Evolutionary conservation across 2,888 invertebrate genomes (phyloP).

Genomic region (Caenorhabditis sinica): DNA sequence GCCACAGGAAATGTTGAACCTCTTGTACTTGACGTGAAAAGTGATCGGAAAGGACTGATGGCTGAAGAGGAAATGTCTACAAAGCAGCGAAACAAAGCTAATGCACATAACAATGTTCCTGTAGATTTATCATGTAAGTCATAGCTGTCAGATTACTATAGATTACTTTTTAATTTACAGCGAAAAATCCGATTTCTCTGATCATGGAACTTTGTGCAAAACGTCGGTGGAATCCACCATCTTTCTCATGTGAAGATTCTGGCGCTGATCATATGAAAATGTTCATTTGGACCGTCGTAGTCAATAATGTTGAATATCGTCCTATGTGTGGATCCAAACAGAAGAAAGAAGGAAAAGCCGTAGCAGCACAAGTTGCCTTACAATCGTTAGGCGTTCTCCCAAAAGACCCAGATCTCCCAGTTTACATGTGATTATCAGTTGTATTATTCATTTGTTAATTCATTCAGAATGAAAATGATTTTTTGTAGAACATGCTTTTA

Average conservation of each 20-base stretch:
- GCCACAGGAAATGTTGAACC: constrained; percentile 94
- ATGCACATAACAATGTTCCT: constrained; percentile 43
- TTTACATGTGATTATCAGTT: constrained; percentile 36
- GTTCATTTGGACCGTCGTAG: constrained; percentile 92
- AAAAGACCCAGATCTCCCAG: constrained; percentile 62
- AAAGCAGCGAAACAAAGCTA: constrained; percentile 53
- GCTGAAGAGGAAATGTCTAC: constrained; percentile 69
- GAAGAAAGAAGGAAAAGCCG: constrained; percentile 80
- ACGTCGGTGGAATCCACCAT: constrained; percentile 67
- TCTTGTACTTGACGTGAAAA: constrained; percentile 93
- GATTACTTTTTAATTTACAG: constrained; percentile 82
- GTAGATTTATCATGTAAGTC: constrained; percentile 61
- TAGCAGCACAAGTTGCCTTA: constrained; percentile 75
- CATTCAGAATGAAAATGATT: background rate
- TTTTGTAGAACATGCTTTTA: background rate
- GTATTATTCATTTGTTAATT: background rate
- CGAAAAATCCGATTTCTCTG: constrained; percentile 97
- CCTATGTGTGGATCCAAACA: constrained; percentile 91
- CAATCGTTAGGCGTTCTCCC: constrained; percentile 75
- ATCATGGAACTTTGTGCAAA: constrained; percentile 89
- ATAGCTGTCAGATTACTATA: background rate
- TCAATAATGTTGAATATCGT: constrained; percentile 93
- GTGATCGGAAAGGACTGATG: constrained; percentile 90
- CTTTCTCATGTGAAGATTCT: constrained; percentile 72
- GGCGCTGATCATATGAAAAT: constrained; percentile 96